A percentile compares a stretch with the other conserved stretches of the same genome.
Evolutionary conservation across 2,113 vertebrate genomes (phyloP).

Genomic region (Myocastor coypus): DNA sequence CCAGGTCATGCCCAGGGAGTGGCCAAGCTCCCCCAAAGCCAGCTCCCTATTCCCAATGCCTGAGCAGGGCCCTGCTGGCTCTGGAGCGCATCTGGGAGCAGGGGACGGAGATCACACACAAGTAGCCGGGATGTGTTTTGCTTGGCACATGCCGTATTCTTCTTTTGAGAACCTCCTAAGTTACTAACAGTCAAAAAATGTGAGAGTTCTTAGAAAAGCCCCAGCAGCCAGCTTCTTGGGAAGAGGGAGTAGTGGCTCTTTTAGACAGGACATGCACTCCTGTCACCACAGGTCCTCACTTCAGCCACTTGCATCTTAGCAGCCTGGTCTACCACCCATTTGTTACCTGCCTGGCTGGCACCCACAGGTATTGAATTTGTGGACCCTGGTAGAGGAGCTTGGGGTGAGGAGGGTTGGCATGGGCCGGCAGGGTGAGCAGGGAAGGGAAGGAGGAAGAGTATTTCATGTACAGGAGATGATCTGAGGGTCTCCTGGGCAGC

Average conservation of each 20-base stretch:
- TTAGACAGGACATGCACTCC: background rate
- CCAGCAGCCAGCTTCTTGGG: background rate
- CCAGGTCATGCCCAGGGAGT: background rate
- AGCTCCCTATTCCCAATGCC: background rate
- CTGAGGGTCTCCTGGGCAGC: constrained; percentile 62
- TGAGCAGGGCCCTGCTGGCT: background rate
- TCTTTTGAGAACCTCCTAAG: constrained; percentile 28
- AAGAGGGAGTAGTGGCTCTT: background rate
- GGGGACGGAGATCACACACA: background rate
- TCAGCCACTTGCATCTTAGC: background rate
- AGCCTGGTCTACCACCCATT: accelerated
- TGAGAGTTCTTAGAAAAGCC: background rate
- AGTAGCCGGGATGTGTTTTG: constrained; percentile 33
- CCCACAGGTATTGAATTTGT: background rate
- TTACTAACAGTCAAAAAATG: constrained; percentile 36
- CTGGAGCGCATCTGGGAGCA: background rate
- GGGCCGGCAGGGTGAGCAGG: background rate
- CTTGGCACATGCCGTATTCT: background rate
- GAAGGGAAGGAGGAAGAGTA: constrained; percentile 25
- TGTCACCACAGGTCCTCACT: background rate
- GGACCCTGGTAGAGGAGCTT: background rate
- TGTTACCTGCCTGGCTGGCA: background rate
- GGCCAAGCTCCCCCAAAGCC: background rate
- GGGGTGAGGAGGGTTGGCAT: background rate
- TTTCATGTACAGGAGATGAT: background rate